Conservation (phyloP, 2,113 vertebrate genomes). For the Archilochus colubris region DNA sequence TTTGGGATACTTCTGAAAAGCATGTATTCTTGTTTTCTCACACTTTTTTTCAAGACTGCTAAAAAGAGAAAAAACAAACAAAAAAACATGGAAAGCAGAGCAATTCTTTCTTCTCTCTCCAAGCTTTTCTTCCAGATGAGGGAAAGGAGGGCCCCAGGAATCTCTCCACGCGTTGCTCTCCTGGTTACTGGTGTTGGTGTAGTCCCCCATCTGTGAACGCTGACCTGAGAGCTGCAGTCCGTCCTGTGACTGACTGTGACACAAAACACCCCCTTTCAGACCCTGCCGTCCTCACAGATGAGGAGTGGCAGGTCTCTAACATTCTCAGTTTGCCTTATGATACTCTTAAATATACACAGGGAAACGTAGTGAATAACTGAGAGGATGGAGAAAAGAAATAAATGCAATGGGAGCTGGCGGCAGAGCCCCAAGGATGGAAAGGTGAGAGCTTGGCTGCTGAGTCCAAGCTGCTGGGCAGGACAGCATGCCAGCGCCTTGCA, state of each 20-base stretch:
- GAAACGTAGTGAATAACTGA: not conserved
- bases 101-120: constrained; percentile 5
- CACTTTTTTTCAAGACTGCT: not conserved
- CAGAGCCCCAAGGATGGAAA: not conserved
- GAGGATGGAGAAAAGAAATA: not conserved
- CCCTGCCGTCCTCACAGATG: fast-evolving
- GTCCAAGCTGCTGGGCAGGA: not conserved
- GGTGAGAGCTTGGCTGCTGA: not conserved
- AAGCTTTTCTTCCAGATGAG: not conserved
- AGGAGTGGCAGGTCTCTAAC: not conserved
- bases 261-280: not conserved
- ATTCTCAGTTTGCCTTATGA: not conserved
- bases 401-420: not conserved
- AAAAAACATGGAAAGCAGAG: not conserved
- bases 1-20: not conserved
- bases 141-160: not conserved
- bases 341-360: not conserved
- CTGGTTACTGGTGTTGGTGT: not conserved
- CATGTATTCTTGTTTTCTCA: not conserved
- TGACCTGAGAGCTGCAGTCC: not conserved
- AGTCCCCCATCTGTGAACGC: not conserved
- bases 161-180: not conserved
- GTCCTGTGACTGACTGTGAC: not conserved
- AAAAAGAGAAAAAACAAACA: not conserved
- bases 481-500: not conserved